Conservation (phyloP, 1,140 invertebrate species). For the Zeugodacus cucurbitae region DNA sequence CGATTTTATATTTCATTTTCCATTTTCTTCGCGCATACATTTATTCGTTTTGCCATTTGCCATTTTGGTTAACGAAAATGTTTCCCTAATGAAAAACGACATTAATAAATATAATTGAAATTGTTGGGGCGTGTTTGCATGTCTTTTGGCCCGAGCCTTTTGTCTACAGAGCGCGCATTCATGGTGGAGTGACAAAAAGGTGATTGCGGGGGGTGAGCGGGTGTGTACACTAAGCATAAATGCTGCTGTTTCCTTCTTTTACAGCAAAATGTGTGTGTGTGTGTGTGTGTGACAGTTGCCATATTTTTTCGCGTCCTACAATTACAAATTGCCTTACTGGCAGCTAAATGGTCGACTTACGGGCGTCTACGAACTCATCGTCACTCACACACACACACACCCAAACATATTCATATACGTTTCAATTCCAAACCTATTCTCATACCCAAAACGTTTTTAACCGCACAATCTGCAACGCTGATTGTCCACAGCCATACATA, state of each 20-base stretch:
- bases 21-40: not conserved
- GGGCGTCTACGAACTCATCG: not conserved
- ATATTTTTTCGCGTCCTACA: not conserved
- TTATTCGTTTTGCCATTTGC: not conserved
- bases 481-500: not conserved
- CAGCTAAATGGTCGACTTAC: not conserved
- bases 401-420: not conserved
- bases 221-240: too few species aligned
- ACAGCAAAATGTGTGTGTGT: not conserved
- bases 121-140: not conserved
- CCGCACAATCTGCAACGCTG: not conserved
- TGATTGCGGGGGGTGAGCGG: not conserved
- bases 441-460: too few species aligned
- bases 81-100: slow-evolving; percentile 21
- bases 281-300: not conserved
- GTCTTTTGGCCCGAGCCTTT: not conserved
- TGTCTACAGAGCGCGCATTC: not conserved
- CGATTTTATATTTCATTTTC: not conserved
- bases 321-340: not conserved
- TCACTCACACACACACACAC: not conserved
- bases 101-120: slow-evolving; percentile 33
- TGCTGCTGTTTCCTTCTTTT: too few species aligned
- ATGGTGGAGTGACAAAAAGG: not conserved
- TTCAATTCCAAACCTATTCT: not conserved
- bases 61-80: slow-evolving; percentile 1